phyloP scores from a whole-genome alignment of 1,140 invertebrate species.

The Penaeus vannamei region DNA sequence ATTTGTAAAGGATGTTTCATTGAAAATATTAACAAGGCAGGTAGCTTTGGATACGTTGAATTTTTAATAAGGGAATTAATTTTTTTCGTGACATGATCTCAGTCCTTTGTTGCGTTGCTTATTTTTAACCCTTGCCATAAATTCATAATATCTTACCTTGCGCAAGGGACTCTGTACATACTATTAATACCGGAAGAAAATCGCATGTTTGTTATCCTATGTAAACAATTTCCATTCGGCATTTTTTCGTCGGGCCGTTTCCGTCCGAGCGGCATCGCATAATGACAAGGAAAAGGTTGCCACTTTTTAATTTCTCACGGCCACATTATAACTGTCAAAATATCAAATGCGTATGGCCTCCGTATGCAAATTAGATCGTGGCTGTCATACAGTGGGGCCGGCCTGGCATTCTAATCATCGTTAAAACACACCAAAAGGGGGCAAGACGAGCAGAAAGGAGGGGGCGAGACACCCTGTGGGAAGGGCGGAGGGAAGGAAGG shows the following conservation, averaged over 20 bases:
- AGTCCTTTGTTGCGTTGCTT: no score
- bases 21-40: no score
- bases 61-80: no score
- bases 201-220: no score
- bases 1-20: no score
- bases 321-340: conserved; percentile 53
- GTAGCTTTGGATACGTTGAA: no score
- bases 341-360: conserved; percentile 53
- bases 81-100: no score
- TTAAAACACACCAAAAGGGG: conserved; percentile 39
- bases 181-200: no score
- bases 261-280: conserved; percentile 11
- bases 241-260: background rate
- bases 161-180: no score
- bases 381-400: conserved; percentile 46
- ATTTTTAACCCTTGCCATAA: no score
- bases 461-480: background rate
- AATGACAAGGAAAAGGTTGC: conserved; percentile 22
- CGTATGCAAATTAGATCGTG: conserved; percentile 46
- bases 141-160: no score
- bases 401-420: conserved; percentile 44
- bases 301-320: conserved; percentile 47
- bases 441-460: conserved; percentile 17
- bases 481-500: background rate
- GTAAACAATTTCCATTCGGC: no score